Conservation (phyloP, 2,797 vertebrate species). For the Phrynocephalus vlangalii region DNA sequence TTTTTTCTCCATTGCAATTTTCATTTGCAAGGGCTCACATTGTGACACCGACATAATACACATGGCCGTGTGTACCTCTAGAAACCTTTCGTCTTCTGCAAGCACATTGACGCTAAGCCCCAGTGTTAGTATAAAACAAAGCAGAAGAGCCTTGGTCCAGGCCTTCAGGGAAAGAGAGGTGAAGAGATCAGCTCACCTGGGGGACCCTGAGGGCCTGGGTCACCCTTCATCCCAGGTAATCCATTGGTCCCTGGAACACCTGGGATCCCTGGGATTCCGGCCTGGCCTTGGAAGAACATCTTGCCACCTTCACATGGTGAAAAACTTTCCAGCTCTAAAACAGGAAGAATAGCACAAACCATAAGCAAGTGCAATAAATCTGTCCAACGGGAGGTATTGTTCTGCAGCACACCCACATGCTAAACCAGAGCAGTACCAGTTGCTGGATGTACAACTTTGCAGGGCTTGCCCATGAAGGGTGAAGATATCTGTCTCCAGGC, state of each 20-base stretch:
- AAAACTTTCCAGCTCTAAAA: slow-evolving; percentile 22
- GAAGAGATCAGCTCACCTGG: slow-evolving; percentile 14
- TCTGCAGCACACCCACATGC: not conserved
- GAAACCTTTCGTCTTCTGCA: not conserved
- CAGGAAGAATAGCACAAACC: not conserved
- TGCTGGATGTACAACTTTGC: too few species aligned
- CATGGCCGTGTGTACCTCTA: not conserved
- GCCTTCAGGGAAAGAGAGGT: not conserved
- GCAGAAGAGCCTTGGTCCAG: not conserved
- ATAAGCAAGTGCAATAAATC: not conserved
- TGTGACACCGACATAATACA: too few species aligned
- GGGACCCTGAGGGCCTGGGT: slow-evolving; percentile 14
- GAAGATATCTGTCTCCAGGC: too few species aligned
- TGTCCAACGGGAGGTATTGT: not conserved
- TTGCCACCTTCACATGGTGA: not conserved
- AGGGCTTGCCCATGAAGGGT: not conserved
- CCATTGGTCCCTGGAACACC: slow-evolving; percentile 39
- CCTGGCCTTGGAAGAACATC: slow-evolving; percentile 17
- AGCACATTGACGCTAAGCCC: not conserved
- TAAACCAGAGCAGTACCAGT: not conserved
- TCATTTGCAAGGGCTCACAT: too few species aligned
- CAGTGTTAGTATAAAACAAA: not conserved
- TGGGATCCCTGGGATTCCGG: slow-evolving; percentile 38
- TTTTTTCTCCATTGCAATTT: too few species aligned
- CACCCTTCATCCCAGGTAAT: slow-evolving; percentile 17